Evolutionary conservation across 2,113 vertebrate genomes (phyloP), one percentile per base, ranked within the genome.

Genomic region (Orycteropus afer): DNA sequence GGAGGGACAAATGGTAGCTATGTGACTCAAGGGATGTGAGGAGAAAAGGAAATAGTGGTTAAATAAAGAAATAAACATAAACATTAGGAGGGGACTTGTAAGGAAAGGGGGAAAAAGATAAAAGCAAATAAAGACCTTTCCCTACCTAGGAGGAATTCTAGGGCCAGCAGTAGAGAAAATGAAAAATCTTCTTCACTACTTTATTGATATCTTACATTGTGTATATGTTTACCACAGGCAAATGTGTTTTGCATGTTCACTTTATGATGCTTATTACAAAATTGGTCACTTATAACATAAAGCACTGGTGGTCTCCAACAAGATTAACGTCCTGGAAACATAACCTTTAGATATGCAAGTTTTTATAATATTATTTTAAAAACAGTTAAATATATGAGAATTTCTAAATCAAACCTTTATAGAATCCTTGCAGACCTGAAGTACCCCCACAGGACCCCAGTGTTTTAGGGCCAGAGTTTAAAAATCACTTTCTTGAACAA

Each of bases 401-500:
- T 94, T 95, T 94, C 85, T 81, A 67, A 87, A 55, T 37, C 82
- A 91, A 71, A 61, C 3, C 59, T 92, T 89, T 25, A 40, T 67
- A 61, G 65, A 89, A 85, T 93, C 53, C 3, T 85, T 85, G 34
- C 12, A 22, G 47, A n/a, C 57, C 51, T 29, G 13, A 34, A 85
- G 71, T 49, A 47, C 79, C 59, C 61, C 47, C 78, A 45, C 1
- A 71, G 63, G 90, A 81, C 47, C 40, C 15, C 37, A 14, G 32
- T 27, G 34, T 73, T 80, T 91, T 84, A 86, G 57, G 61, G 34
- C 77, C 74, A 78, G 80, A 73, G 59, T 78, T 94, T 95, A 93
- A 89, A 93, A 86, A 91, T 93, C 53, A 89, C 76, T 94, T 85
- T 91, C 95, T 81, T 91, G 96, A 94, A 78, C 25, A 27, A 93